Base-by-base conservation (phyloP, 1,140 invertebrate species). In the Oncopodura yosiiana region DNA sequence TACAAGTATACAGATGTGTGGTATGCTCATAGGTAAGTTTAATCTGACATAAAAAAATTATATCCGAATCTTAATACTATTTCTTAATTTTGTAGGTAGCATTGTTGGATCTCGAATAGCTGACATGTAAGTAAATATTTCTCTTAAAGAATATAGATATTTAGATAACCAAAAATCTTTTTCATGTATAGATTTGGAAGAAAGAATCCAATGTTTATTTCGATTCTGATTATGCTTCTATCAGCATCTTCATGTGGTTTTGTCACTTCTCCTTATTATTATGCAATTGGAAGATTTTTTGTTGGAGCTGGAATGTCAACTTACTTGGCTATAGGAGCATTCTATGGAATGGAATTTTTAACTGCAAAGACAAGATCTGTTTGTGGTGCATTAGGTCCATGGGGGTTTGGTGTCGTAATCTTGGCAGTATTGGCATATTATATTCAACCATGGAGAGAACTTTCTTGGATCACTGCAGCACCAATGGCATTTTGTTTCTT, bases 291-390 rank as follows among this genome's bases (percentile, higher is more conserved):
- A 18, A 39, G 38, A 24, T 41, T 54, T 14, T 45, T 53, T 19
- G 39, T 43, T 8, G 50, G 50, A 14, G 42, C 41, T 9, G 50
- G 50, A 36, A 19, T 51, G 14, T 2, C 49, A 2, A 44, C 43
- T 0, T 55, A 39, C 14, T 16, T 55, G 8, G 44, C 48, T 16
- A 34, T 55, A 4, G 45, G 45, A 1, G 53, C 53, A 11, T n/a
- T 55, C 26, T 55, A 55, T 24, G 32, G 38, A 1, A 55, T 55
- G 53, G 53, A 55, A 34, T 55, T 55, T 32, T 26, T 55, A 12
- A 37, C 53, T 0, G 43, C 36, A 12, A 34, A 45, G 3, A 48
- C 38, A 34, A 42, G 53, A 30, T 32, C 23, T 21, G 5, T 55
- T 8, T 11, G 30, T 24, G 53, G 53, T 1, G n/a, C 53, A 1